Conservation (phyloP, 2,797 vertebrate genomes). For the Salarias fasciatus region DNA sequence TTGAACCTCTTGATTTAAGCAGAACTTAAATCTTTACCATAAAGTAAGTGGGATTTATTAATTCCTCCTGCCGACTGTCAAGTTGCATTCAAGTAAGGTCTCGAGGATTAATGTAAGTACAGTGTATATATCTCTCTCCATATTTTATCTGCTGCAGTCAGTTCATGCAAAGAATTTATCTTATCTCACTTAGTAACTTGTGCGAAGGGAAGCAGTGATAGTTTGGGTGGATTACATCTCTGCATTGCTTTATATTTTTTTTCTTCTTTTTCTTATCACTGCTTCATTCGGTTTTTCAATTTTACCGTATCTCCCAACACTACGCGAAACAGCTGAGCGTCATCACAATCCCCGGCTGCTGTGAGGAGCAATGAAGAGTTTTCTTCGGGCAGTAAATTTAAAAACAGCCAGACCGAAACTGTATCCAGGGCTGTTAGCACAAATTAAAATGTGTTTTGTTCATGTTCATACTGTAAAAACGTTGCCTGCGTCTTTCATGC, state of each 20-base stretch:
- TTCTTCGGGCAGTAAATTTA: constrained; percentile 29
- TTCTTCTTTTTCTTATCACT: constrained; percentile 40
- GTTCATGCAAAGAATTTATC: constrained; percentile 18
- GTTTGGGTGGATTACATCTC: constrained; percentile 36
- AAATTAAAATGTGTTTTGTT: constrained; percentile 40
- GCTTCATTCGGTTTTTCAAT: constrained; percentile 18
- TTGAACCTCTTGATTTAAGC: constrained; percentile 17
- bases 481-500: constrained; percentile 2
- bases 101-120: constrained; percentile 34
- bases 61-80: constrained; percentile 15
- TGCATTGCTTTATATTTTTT: constrained; percentile 16
- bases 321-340: constrained; percentile 40
- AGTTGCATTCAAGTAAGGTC: not conserved
- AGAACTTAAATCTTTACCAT: constrained; percentile 12
- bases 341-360: constrained; percentile 23
- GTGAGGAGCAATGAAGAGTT: constrained; percentile 27
- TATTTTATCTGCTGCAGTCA: constrained; percentile 31
- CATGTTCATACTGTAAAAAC: constrained; percentile 27
- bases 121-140: constrained; percentile 26
- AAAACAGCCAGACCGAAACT: constrained; percentile 29
- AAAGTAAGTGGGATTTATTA: constrained; percentile 39
- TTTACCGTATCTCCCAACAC: constrained; percentile 32
- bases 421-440: constrained; percentile 17
- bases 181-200: constrained; percentile 15
- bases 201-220: constrained; percentile 24